Conservation (phyloP, 2,888 invertebrate genomes). For the Cephus pulcher region DNA sequence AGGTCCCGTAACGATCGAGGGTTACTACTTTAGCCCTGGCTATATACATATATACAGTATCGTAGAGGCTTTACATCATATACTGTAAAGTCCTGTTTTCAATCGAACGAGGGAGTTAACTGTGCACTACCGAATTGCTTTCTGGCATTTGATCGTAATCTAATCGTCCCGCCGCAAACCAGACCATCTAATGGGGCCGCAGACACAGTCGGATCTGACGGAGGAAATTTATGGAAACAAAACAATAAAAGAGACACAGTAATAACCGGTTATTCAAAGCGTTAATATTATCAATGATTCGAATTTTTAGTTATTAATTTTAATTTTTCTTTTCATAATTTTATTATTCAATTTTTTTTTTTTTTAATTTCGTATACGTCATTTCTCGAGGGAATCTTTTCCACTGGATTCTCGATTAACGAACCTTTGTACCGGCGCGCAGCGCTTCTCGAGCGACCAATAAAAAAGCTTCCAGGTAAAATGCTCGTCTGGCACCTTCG, state of each 20-base stretch:
- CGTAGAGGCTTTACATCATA: neutral
- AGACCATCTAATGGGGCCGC: slow-evolving; percentile 45
- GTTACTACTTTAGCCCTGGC: neutral
- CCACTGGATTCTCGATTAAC: neutral
- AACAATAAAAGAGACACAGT: neutral
- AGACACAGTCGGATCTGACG: slow-evolving; percentile 32
- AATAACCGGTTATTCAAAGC: neutral
- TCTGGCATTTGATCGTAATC: slow-evolving; percentile 37
- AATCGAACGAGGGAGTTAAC: neutral
- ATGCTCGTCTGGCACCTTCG: neutral
- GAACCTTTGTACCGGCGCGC: neutral
- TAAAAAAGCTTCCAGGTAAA: neutral
- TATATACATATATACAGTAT: neutral
- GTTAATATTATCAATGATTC: neutral
- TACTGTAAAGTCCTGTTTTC: neutral
- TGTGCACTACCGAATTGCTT: neutral
- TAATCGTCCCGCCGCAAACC: slow-evolving; percentile 43
- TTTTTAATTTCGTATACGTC: neutral
- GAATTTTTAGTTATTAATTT: neutral
- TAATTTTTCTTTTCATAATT: neutral
- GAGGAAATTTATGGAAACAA: slow-evolving; percentile 43
- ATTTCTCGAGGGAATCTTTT: neutral
- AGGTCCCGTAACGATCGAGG: neutral
- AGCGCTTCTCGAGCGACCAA: neutral
- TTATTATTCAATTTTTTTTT: neutral